Conservation (phyloP, 1,140 invertebrate species). For the Gryllus bimaculatus region DNA sequence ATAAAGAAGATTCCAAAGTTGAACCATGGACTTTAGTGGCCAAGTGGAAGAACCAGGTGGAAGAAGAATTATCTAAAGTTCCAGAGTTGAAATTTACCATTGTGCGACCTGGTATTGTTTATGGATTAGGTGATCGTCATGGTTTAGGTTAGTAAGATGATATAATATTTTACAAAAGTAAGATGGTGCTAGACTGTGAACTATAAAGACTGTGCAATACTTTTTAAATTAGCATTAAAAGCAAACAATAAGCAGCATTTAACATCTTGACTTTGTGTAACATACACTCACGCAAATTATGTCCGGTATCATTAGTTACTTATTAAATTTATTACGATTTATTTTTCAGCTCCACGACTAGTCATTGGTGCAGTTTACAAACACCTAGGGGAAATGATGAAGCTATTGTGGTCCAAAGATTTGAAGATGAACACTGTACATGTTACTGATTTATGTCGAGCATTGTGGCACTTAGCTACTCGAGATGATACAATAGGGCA, state of each 20-base stretch:
- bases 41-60: conserved; percentile 74
- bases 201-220: too few species aligned
- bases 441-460: conserved; percentile 68
- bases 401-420: conserved; percentile 76
- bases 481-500: conserved; percentile 44
- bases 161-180: neutral
- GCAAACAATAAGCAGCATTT: too few species aligned
- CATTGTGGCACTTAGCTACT: conserved; percentile 59
- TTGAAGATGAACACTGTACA: conserved; percentile 82
- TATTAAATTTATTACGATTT: neutral
- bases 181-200: too few species aligned
- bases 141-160: conserved; percentile 58
- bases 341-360: conserved; percentile 60
- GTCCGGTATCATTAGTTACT: too few species aligned
- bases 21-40: conserved; percentile 78
- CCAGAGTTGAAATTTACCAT: conserved; percentile 67
- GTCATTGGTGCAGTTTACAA: conserved; percentile 82
- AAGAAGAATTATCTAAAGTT: conserved; percentile 60
- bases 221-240: too few species aligned
- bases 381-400: conserved; percentile 81
- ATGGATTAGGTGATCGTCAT: conserved; percentile 71
- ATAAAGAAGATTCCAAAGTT: conserved; percentile 61
- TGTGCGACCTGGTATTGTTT: conserved; percentile 74
- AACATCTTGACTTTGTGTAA: too few species aligned
- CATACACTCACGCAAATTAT: too few species aligned